phyloP scores from a whole-genome alignment of 2,113 vertebrate genomes.

The Mesitornis unicolor region DNA sequence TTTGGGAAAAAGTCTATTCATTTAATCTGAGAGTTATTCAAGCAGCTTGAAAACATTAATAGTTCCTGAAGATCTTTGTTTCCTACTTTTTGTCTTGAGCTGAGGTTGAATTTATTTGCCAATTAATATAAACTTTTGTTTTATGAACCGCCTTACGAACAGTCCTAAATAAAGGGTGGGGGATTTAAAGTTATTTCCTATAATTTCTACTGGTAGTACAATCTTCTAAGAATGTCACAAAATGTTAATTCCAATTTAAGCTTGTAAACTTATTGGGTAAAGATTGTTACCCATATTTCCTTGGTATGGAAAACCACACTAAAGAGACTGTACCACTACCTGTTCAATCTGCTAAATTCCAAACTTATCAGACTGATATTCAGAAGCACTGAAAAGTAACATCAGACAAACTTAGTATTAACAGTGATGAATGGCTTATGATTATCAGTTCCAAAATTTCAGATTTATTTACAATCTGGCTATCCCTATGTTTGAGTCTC shows the following conservation, averaged over 20 bases:
- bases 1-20: not conserved
- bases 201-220: not conserved
- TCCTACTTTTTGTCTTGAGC: not conserved
- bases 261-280: not conserved
- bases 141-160: not conserved
- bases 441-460: not conserved
- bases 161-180: not conserved
- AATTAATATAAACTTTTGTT: not conserved
- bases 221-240: not conserved
- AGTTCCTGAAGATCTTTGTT: not conserved
- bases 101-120: not conserved
- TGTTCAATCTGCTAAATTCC: not conserved
- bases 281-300: not conserved
- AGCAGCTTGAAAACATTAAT: not conserved
- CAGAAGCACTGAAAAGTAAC: not conserved
- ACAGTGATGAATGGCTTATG: not conserved
- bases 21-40: not conserved
- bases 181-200: not conserved
- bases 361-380: not conserved
- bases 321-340: not conserved
- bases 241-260: not conserved
- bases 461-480: not conserved
- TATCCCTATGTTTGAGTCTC: not conserved
- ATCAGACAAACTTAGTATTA: not conserved
- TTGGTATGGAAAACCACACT: not conserved